Base-by-base conservation (phyloP, 2,888 invertebrate species). In the Eupithecia subumbrata region DNA sequence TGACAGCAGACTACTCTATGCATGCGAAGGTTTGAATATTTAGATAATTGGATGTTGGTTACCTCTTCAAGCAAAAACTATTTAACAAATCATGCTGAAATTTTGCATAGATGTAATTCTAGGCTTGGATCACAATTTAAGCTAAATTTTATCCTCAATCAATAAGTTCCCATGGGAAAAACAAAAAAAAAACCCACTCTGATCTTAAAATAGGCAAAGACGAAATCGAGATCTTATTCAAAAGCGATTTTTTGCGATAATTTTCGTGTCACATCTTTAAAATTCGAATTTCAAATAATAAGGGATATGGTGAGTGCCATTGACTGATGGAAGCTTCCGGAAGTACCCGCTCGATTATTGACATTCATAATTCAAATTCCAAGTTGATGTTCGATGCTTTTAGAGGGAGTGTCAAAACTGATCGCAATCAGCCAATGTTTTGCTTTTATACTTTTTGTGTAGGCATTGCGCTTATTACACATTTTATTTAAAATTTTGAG, bases 271-370 rank as follows among this genome's bases (percentile, higher is more conserved):
- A 79, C 72, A 79, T 74, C 30, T 76, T 78, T 40, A 70, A 48
- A 74, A 73, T 76, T 79, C 72, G 64, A 64, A 64, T 64, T 34
- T 34, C 60, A 72, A 78, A 79, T 79, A 79, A 75, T 73, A 72
- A 68, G 66, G 76, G 78, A 80, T 78, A 80, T 79, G 77, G 78
- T 71, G 30, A 68, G 40, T 68, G 78, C 79, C 80, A 82, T 80
- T 83, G 81, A 83, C 80, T 81, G 80, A 82, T 81, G 82, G 60
- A 60, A 60, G 60, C 25, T 60, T 60, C 60, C 60, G 25, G 77
- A 81, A 74, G 78, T 74, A 71, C 66, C 48, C 76, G 72, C 74
- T 81, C 78, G 78, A 77, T 79, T 75, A 74, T 68, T 72, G 78
- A 68, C 75, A 75, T 80, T 79, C 78, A 80, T 81, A 78, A 78